Conservation (phyloP, 2,113 vertebrate species). For the Tauraco erythrolophus region DNA sequence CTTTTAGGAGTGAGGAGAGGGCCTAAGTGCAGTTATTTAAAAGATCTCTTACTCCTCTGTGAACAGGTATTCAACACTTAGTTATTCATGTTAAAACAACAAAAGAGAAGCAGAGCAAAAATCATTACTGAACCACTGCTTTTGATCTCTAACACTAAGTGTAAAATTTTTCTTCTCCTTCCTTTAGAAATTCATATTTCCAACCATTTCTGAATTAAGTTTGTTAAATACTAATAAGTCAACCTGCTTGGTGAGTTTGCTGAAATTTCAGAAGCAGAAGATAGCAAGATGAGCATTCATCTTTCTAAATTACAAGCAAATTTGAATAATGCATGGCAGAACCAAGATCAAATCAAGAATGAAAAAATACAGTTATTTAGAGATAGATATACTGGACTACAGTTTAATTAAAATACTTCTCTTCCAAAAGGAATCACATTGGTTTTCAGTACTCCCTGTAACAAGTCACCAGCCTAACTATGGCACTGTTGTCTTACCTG, state of each 20-base stretch:
- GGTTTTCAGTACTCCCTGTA: neutral
- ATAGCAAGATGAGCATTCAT: neutral
- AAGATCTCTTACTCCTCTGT: neutral
- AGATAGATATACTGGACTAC: neutral
- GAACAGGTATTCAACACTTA: neutral
- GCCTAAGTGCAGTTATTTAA: neutral
- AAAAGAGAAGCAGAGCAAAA: neutral
- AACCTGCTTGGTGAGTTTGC: neutral
- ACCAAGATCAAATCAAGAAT: neutral
- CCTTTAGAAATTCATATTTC: neutral
- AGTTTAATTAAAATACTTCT: neutral
- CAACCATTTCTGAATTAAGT: neutral
- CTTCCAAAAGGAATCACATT: neutral
- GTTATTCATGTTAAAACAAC: neutral
- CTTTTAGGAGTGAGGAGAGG: neutral
- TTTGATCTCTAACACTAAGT: neutral
- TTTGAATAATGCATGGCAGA: neutral
- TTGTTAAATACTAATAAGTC: neutral
- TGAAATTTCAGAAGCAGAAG: neutral
- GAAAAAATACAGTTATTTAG: neutral
- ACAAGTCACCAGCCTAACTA: neutral
- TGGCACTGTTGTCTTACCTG: conserved; percentile 81
- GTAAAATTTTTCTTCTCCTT: neutral
- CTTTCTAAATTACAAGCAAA: neutral
- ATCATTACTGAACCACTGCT: neutral